phyloP scores from a whole-genome alignment of 2,888 invertebrate genomes.

The Deilephila porcellus region DNA sequence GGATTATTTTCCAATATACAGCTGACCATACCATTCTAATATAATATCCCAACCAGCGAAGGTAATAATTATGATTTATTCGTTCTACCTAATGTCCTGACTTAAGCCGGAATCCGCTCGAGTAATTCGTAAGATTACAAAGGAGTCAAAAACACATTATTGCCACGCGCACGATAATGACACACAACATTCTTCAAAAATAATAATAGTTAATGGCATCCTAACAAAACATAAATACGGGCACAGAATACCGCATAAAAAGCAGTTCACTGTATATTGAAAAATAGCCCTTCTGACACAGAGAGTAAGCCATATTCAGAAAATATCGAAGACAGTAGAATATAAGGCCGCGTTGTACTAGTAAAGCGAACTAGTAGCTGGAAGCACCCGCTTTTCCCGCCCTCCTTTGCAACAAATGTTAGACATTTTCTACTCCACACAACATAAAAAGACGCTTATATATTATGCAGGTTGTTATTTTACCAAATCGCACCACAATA shows the following conservation, averaged over 20 bases:
- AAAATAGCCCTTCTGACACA: conserved; percentile 9
- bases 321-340: conserved; percentile 29
- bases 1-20: too few relatives aligned
- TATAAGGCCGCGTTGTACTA: conserved; percentile 26
- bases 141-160: too few relatives aligned
- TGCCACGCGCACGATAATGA: not conserved
- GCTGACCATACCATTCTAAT: too few relatives aligned
- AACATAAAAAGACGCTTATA: not conserved
- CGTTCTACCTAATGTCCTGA: too few relatives aligned
- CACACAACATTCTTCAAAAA: not conserved
- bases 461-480: too few relatives aligned
- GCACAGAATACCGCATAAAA: not conserved
- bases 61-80: too few relatives aligned
- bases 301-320: conserved; percentile 24
- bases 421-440: conserved; percentile 38
- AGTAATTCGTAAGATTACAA: too few relatives aligned
- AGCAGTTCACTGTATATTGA: not conserved
- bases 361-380: conserved; percentile 29
- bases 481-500: too few relatives aligned
- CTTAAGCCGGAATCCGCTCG: too few relatives aligned
- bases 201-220: too few relatives aligned
- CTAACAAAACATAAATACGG: not conserved
- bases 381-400: conserved; percentile 33
- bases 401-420: conserved; percentile 32
- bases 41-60: too few relatives aligned